Percentiles rank a stretch among this genome's conserved stretches.
phyloP scores from a whole-genome alignment of 2,797 vertebrate species.

The Melanotaenia nigrans region DNA sequence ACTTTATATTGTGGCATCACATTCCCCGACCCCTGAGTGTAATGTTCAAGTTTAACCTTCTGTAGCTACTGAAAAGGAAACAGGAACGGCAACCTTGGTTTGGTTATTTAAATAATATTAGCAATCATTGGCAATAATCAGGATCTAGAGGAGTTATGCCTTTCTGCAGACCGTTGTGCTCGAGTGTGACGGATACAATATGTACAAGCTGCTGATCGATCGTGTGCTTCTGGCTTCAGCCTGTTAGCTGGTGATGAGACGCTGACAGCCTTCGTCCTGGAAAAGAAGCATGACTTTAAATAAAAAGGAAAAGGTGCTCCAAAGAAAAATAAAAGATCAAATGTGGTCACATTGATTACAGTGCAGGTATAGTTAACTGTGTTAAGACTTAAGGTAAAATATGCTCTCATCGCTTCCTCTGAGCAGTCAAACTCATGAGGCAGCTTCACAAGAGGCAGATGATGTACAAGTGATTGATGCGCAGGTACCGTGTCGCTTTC shows the following conservation, averaged over 20 bases:
- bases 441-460: neutral
- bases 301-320: neutral
- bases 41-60: conserved; percentile 84
- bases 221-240: conserved; percentile 51
- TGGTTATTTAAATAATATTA: conserved; percentile 81
- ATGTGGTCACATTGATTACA: conserved; percentile 6
- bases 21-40: conserved; percentile 81
- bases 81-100: conserved; percentile 72
- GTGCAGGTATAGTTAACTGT: conserved; percentile 1
- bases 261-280: conserved; percentile 59
- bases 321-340: conserved; percentile 22
- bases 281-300: conserved; percentile 33
- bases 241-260: conserved; percentile 35
- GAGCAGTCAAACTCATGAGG: neutral
- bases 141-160: conserved; percentile 69
- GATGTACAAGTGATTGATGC: neutral
- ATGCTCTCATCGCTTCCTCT: neutral
- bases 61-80: conserved; percentile 74
- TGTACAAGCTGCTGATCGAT: conserved; percentile 79
- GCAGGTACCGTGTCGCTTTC: neutral
- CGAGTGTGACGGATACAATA: conserved; percentile 69
- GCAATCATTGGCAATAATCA: conserved; percentile 67
- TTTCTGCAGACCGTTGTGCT: conserved; percentile 76
- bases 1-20: conserved; percentile 66
- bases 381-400: conserved; percentile 1